These are phyloP conservation scores for Ophion ventricosus DNA, from an alignment of 2,888 invertebrate species.

Conservation along the genomic window DNA sequence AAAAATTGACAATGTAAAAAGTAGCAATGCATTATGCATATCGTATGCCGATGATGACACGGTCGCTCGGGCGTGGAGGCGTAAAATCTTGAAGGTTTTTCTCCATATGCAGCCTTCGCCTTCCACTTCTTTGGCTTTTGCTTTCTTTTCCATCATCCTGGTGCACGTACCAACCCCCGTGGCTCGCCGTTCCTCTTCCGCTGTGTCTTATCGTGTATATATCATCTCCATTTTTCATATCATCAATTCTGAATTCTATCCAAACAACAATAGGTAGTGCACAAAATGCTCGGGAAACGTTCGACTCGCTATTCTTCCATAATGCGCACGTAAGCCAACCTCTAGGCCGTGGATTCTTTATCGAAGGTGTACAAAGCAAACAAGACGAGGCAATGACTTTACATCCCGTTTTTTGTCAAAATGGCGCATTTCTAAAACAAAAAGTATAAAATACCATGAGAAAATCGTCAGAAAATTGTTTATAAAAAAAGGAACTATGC, in stretches of 20 bases:
- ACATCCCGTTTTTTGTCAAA: background rate
- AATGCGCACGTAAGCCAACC: conserved; percentile 27
- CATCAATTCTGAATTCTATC: conserved; percentile 31
- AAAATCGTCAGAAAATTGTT: too few relatives aligned
- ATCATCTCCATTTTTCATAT: conserved; percentile 32
- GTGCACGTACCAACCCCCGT: background rate
- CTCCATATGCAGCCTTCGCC: background rate
- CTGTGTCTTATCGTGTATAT: background rate
- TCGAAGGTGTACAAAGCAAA: conserved; percentile 30
- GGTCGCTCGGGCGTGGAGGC: background rate
- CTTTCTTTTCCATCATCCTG: background rate
- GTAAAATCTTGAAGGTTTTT: conserved; percentile 15
- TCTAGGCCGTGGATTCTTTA: conserved; percentile 48
- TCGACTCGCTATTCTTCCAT: conserved; percentile 20
- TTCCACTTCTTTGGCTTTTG: conserved; percentile 9
- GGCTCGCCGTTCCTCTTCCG: conserved; percentile 1
- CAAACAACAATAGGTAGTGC: conserved; percentile 38
- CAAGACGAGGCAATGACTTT: conserved; percentile 4
- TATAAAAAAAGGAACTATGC: too few relatives aligned
- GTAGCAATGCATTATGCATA: conserved; percentile 7
- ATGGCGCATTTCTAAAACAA: too few relatives aligned
- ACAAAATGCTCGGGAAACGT: conserved; percentile 23
- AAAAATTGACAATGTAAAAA: background rate
- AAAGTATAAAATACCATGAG: too few relatives aligned
- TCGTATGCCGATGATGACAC: conserved; percentile 5